Base-by-base conservation (phyloP, 2,888 invertebrate genomes). In the Chironomus tentans region DNA sequence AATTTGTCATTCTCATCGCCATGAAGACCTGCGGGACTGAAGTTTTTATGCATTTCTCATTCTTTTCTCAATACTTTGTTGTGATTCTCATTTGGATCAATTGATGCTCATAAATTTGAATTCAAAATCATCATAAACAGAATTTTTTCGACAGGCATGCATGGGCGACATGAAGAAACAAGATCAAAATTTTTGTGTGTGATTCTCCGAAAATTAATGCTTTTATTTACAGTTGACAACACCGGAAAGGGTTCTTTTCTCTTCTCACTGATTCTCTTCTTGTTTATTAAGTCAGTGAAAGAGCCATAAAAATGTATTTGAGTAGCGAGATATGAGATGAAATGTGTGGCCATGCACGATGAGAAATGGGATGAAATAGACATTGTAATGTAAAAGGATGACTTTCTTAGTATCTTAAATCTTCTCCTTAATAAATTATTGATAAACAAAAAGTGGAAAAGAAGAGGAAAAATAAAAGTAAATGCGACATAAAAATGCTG, bases 351-450 rank as follows among this genome's bases (percentile, higher is more conserved):
- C 28, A 68, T 4, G 21, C 0, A 56, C 56, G 18, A 21, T 28
- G n/a, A 46, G 46, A 62, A 56, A 72, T 38, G 22, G 38, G 62
- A 21, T 62, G 62, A 38, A 62, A 72, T 72, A 28, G 61, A 62
- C 61, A 28, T 7, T 56, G 15, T 56, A 18, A 72, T 28, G 46
- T n/a, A 21, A 56, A 22, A 72, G 22, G 72, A 50, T 56, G 15
- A 56, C n/a, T 71, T 10, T 24, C 5, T 28, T 61, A 38, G 7
- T 56, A 72, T 72, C 72, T 72, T 38, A 21, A 61, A 72, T 72
- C 72, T 62, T 62, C 56, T 22, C 61, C 50, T 72, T 62, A 50
- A 72, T 72, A 72, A 72, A 72, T 72, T 62, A 72, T 72, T 62
- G 72, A 72, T 72, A 72, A 15, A 65, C 24, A 38, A 38, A 38